phyloP scores from a whole-genome alignment of 2,797 vertebrate species.

The Nyctalus aviator region DNA sequence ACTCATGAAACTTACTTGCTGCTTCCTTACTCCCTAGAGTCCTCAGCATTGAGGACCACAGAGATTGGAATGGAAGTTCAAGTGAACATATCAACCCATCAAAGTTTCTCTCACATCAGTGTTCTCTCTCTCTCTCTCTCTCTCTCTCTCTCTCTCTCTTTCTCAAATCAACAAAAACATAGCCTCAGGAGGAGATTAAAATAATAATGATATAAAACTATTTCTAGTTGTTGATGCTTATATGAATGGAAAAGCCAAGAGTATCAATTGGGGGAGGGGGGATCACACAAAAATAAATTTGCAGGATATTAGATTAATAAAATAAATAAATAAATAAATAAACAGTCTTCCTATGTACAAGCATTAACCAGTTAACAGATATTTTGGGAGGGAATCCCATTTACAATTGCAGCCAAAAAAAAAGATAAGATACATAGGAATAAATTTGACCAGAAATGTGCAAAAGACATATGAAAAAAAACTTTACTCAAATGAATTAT shows the following conservation, averaged over 20 bases:
- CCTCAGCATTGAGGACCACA: not conserved
- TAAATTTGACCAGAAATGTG: not conserved
- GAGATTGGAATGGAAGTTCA: not conserved
- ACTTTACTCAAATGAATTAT: not conserved
- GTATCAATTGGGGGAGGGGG: not conserved
- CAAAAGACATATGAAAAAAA: not conserved
- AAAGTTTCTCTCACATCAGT: not conserved
- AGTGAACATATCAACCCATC: not conserved
- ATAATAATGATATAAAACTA: not conserved
- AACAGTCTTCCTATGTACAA: not conserved
- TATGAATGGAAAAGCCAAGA: not conserved
- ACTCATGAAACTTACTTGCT: not conserved
- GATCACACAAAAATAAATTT: not conserved
- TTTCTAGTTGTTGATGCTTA: conserved; percentile 1
- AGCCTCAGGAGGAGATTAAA: not conserved
- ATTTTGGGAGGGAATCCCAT: not conserved
- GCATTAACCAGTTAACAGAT: conserved; percentile 4
- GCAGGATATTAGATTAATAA: conserved; percentile 31
- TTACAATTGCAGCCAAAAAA: not conserved
- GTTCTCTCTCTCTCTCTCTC: no score
- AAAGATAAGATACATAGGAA: not conserved
- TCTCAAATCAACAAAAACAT: not conserved
- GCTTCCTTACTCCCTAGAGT: not conserved
- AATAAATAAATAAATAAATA: not conserved
- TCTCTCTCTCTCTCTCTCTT: not conserved